phyloP scores from a whole-genome alignment of 1,140 invertebrate species.

The Hypsibius dujardini region DNA sequence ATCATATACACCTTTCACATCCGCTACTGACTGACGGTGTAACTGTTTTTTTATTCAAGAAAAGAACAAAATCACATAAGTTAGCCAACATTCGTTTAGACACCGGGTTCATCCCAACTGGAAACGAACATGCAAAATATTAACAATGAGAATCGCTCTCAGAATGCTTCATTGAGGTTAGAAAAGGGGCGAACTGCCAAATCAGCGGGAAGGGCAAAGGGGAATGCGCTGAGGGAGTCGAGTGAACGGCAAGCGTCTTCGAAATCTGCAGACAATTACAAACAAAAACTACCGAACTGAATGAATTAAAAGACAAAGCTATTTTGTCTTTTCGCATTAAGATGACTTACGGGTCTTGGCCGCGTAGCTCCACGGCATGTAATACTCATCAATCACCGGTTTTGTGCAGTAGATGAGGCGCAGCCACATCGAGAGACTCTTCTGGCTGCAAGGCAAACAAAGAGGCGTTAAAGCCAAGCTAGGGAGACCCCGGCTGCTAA shows the following conservation, averaged over 20 bases:
- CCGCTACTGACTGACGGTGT: background rate
- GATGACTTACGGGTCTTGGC: constrained; percentile 4
- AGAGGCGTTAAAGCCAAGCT: background rate
- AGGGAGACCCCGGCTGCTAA: too few relatives aligned
- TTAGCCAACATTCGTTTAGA: too few relatives aligned
- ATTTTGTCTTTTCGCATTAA: background rate
- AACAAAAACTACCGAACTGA: too few relatives aligned
- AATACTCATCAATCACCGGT: constrained; percentile 6
- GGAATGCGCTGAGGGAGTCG: background rate
- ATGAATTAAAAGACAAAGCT: constrained; percentile 3
- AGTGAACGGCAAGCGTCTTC: background rate
- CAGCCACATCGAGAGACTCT: background rate
- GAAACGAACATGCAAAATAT: background rate
- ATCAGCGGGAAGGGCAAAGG: background rate
- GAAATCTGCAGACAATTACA: too few relatives aligned
- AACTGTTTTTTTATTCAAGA: background rate
- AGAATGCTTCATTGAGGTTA: background rate
- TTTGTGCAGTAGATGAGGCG: constrained; percentile 9
- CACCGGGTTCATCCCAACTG: background rate
- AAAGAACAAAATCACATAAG: constrained; percentile 1
- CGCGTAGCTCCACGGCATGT: background rate
- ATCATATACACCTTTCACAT: too few relatives aligned
- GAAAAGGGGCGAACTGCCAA: background rate
- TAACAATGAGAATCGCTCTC: background rate
- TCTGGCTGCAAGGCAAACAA: background rate